Evolutionary conservation across 2,113 vertebrate species (phyloP).

Genomic region (Ibidorhyncha struthersii): DNA sequence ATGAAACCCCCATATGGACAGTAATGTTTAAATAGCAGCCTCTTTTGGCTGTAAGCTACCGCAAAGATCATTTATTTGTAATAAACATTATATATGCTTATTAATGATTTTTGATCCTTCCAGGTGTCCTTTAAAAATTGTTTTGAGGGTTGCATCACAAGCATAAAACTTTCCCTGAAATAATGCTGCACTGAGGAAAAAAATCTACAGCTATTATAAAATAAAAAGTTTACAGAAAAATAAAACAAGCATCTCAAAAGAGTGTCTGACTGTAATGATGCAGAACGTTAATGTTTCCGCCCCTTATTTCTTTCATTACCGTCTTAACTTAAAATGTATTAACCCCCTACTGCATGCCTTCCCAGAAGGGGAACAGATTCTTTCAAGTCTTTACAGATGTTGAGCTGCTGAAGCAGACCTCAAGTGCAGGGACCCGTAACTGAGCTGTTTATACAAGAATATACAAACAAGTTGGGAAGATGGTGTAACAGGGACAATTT

Average conservation of each 20-base stretch:
- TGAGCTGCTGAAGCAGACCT: neutral
- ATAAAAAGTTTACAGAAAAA: neutral
- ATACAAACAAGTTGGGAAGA: neutral
- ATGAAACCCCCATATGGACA: neutral
- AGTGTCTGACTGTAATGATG: neutral
- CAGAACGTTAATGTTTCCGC: accelerated
- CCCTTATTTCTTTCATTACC: neutral
- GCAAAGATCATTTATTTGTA: neutral
- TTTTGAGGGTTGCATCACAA: neutral
- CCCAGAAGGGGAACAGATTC: accelerated
- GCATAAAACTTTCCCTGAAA: neutral
- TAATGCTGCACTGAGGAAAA: neutral
- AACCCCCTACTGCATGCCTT: neutral
- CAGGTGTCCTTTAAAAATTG: neutral
- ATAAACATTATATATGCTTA: neutral
- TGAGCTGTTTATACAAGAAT: neutral
- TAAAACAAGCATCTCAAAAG: neutral
- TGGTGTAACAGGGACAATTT: neutral
- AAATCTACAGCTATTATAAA: neutral
- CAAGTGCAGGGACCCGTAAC: neutral
- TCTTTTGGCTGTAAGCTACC: neutral
- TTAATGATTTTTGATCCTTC: neutral
- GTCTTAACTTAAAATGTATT: neutral
- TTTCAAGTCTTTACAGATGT: neutral
- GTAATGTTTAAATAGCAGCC: neutral